Percentiles rank a stretch among this genome's conserved stretches.
Evolutionary conservation across 92 coral and sea anemone genomes (phyloP).

Genomic region (Chrysogorgia sp.): DNA sequence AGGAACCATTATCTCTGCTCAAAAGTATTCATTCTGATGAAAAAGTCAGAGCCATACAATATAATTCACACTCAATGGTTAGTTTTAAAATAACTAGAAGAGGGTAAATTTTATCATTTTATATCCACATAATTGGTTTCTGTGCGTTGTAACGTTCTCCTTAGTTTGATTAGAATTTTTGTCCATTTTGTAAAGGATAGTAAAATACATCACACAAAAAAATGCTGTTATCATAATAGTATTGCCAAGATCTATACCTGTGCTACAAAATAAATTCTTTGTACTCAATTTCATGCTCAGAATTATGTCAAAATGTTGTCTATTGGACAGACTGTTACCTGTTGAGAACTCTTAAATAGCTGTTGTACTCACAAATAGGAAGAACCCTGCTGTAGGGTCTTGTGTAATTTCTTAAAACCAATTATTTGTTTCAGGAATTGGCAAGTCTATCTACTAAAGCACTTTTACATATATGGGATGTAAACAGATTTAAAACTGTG

Average conservation of each 20-base stretch:
- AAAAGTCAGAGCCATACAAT: conserved; percentile 37
- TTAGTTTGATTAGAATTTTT: too few species aligned
- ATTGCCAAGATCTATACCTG: too few species aligned
- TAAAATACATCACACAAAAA: too few species aligned
- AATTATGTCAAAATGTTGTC: too few species aligned
- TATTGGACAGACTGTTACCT: too few species aligned
- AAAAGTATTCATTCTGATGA: conserved; percentile 27
- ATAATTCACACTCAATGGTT: conserved; percentile 31
- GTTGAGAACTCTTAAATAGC: too few species aligned
- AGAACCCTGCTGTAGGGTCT: too few species aligned
- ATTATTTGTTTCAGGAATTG: conserved; percentile 63
- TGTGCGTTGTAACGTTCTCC: not conserved
- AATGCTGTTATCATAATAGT: too few species aligned
- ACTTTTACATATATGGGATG: conserved; percentile 83
- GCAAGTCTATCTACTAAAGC: conserved; percentile 89
- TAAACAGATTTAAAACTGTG: conserved; percentile 63
- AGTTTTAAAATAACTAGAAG: conserved; percentile 57
- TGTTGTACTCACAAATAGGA: too few species aligned
- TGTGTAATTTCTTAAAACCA: not conserved
- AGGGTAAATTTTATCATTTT: conserved; percentile 69
- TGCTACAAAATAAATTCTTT: too few species aligned
- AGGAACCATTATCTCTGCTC: conserved; percentile 15
- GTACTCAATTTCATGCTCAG: too few species aligned
- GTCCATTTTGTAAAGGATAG: too few species aligned
- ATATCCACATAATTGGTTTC: conserved; percentile 61